Conservation (phyloP, 2,797 vertebrate genomes). For the Lagorchestes hirsutus region DNA sequence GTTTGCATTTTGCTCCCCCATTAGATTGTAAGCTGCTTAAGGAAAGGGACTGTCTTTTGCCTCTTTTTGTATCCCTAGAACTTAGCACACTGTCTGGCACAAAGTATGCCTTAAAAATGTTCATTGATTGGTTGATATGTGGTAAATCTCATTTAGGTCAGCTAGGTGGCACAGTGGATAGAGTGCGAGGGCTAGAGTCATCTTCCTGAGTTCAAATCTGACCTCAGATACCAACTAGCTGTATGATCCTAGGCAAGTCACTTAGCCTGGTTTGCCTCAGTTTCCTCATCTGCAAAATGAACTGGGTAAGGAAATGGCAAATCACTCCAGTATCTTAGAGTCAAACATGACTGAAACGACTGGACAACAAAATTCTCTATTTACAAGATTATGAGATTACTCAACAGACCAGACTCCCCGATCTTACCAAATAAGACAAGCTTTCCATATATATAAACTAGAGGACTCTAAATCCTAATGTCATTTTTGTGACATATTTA, state of each 20-base stretch:
- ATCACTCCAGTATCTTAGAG: not conserved
- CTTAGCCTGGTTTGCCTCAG: not conserved
- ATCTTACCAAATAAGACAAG: constrained; percentile 31
- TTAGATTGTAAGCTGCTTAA: not conserved
- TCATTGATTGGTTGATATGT: not conserved
- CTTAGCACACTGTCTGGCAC: not conserved
- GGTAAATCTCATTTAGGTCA: not conserved
- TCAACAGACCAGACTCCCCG: not conserved
- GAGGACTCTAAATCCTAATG: not conserved
- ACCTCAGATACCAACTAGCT: not conserved
- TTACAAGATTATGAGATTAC: constrained; percentile 20
- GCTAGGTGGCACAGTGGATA: not conserved
- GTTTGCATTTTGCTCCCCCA: no score
- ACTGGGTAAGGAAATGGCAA: not conserved
- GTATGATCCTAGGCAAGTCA: not conserved
- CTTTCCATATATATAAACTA: not conserved
- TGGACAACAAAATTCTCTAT: constrained; percentile 17
- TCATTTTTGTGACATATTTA: not conserved
- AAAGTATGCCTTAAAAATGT: not conserved
- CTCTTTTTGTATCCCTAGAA: not conserved
- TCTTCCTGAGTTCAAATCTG: no score
- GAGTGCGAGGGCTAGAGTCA: no score
- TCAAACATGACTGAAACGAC: not conserved
- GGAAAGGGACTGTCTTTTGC: not conserved
- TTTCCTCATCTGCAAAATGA: not conserved